phyloP scores from a whole-genome alignment of 2,888 invertebrate species.

The Rhodophaea formosa region DNA sequence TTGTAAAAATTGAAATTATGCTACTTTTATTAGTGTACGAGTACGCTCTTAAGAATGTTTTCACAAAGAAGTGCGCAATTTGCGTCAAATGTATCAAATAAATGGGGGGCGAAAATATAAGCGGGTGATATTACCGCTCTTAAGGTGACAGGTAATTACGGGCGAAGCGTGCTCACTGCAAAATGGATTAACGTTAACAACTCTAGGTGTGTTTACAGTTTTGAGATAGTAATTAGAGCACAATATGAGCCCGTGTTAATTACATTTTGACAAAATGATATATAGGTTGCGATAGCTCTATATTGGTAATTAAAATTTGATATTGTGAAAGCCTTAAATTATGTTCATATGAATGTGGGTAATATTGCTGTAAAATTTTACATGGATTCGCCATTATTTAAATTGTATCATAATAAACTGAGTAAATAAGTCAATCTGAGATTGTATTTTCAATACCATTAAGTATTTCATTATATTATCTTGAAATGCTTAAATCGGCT shows the following conservation, averaged over 20 bases:
- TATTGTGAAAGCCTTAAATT: background rate
- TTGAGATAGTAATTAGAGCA: background rate
- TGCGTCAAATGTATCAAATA: conserved; percentile 59
- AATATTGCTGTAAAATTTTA: no score
- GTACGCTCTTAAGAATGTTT: background rate
- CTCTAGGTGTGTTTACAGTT: background rate
- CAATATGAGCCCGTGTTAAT: background rate
- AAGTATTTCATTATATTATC: no score
- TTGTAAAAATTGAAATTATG: background rate
- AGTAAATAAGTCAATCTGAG: no score
- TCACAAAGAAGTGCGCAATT: conserved; percentile 49
- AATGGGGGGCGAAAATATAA: conserved; percentile 49
- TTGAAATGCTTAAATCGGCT: no score
- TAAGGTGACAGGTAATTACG: conserved; percentile 28
- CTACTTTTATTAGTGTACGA: background rate
- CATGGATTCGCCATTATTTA: no score
- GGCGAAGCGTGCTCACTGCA: conserved; percentile 1
- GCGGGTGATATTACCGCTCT: conserved; percentile 50
- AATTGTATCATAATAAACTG: no score
- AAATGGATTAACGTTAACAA: background rate
- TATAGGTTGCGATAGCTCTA: background rate
- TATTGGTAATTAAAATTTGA: background rate
- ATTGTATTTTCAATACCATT: no score
- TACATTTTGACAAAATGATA: background rate
- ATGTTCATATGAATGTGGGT: no score